Percentiles rank a stretch among this genome's conserved stretches.
Evolutionary conservation across 2,113 vertebrate species (phyloP).

Genomic region (Origma solitaria): DNA sequence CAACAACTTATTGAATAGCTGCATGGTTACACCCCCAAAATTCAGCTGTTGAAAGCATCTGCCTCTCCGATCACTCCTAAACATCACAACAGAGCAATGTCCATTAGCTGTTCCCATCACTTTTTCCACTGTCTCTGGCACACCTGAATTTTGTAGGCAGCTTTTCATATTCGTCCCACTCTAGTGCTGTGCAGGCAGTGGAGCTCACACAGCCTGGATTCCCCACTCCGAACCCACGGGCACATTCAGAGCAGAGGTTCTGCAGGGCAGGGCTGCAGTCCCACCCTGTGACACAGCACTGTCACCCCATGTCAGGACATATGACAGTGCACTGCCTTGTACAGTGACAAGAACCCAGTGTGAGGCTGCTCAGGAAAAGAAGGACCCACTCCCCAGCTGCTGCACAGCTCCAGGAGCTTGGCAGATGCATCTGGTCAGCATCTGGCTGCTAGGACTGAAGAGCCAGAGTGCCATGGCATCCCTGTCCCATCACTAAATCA

Average conservation of each 20-base stretch:
- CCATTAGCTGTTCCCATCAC: neutral
- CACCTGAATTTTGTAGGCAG: neutral
- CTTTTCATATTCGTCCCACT: neutral
- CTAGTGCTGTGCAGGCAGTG: neutral
- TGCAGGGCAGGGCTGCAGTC: neutral
- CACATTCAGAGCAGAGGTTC: neutral
- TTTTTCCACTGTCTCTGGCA: neutral
- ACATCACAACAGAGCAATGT: neutral
- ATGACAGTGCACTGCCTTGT: neutral
- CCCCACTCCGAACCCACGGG: accelerated
- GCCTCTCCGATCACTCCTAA: neutral
- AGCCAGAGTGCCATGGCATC: neutral
- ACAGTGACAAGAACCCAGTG: neutral
- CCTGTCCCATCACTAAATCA: neutral
- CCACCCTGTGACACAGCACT: accelerated
- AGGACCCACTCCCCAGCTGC: neutral
- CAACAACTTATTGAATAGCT: neutral
- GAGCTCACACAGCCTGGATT: neutral
- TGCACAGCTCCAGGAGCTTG: neutral
- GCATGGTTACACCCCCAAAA: neutral
- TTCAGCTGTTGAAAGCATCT: neutral
- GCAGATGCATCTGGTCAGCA: neutral
- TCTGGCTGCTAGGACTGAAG: neutral
- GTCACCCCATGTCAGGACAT: neutral
- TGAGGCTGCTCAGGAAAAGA: neutral